Base-by-base conservation (phyloP, 37 sponge, comb jelly and placozoan genomes). In the Beroe ovata region DNA sequence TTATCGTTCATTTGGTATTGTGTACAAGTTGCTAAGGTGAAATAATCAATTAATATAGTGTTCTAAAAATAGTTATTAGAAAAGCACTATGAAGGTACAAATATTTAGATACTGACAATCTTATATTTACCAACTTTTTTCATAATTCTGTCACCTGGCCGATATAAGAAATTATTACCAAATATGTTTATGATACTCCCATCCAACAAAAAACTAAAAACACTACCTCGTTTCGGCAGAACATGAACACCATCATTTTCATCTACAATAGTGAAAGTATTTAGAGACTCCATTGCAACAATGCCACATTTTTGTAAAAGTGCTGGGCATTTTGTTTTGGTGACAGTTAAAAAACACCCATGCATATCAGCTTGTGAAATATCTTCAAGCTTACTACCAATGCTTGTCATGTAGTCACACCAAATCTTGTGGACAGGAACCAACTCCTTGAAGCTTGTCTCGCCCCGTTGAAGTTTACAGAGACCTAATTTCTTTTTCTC, bases 91-190 rank as follows among this genome's bases (percentile, higher is more conserved):
- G n/a, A n/a, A n/a, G n/a, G n/a, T n/a, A n/a, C n/a, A n/a, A n/a
- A n/a, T n/a, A n/a, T n/a, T 47, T 47, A 77, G 41, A 77, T 42
- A 36, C 14, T 39, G 22, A 42, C 54, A 22, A 40, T 37, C 28
- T 77, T 77, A n/a, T 39, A 35, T 41, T 77, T 77, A 20, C 26
- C 35, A 16, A 77, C 22, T 42, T 77, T 77, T 54, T 77, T 77
- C 84, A 77, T 40, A 41, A 77, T 77, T 23, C 84, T 77, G 14
- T 77, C 84, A 38, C 84, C 84, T n/a, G 84, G 84, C 25, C 84
- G 39, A 26, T 28, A 77, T 21, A 77, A 36, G 42, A 39, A 77
- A 77, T 77, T 77, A 77, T 77, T 77, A 21, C 54, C 84, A 16
- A 39, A 77, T 39, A 77, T 42, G 41, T 42, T 42, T 4, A 77